phyloP scores from a whole-genome alignment of 2,888 invertebrate species.

The Microchrysa polita region DNA sequence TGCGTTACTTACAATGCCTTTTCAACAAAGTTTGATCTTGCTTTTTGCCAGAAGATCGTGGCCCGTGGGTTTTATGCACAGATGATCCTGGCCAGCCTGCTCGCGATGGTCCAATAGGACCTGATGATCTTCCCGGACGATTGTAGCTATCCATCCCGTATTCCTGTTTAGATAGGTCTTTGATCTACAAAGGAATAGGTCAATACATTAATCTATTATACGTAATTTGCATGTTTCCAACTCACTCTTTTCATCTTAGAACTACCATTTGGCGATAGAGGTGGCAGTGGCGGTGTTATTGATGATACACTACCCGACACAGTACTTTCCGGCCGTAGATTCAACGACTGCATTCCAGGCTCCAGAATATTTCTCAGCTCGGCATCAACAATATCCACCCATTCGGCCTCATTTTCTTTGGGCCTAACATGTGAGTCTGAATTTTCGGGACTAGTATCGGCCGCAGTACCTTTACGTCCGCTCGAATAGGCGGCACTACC shows the following conservation, averaged over 20 bases:
- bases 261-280: slow-evolving; percentile 75
- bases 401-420: slow-evolving; percentile 75
- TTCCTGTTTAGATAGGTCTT: slow-evolving; percentile 64
- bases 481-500: slow-evolving; percentile 85
- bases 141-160: slow-evolving; percentile 67
- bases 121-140: slow-evolving; percentile 58
- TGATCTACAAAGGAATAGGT: slow-evolving; percentile 37
- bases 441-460: slow-evolving; percentile 69
- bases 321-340: slow-evolving; percentile 71
- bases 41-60: slow-evolving; percentile 50
- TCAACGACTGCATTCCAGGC: slow-evolving; percentile 74
- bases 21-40: slow-evolving; percentile 53
- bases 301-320: slow-evolving; percentile 75
- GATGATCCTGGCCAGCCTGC: slow-evolving; percentile 53
- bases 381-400: slow-evolving; percentile 84
- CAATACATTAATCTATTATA: neutral
- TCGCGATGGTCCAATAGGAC: slow-evolving; percentile 56
- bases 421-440: slow-evolving; percentile 64
- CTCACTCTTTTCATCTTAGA: slow-evolving; percentile 52
- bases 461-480: slow-evolving; percentile 68
- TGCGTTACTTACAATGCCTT: slow-evolving; percentile 53
- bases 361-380: slow-evolving; percentile 81
- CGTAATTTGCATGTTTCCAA: neutral
- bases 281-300: slow-evolving; percentile 81
- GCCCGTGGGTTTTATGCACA: slow-evolving; percentile 50